Conservation (phyloP, 2,113 vertebrate species). For the Anarhynchus alexandrinus region DNA sequence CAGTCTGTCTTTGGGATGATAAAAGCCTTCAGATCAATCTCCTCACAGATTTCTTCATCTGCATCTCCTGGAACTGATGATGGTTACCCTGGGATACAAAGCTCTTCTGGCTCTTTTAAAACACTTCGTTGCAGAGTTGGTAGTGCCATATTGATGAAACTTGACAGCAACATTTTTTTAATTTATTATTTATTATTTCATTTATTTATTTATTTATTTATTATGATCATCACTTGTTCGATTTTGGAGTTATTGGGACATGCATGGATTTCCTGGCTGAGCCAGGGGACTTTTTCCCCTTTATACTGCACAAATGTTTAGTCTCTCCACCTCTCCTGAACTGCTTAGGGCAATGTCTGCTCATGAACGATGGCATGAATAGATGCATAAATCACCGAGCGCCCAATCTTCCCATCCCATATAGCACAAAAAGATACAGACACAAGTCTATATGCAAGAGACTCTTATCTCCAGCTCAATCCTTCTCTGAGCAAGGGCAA, state of each 20-base stretch:
- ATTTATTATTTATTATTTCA: not conserved
- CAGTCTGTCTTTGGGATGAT: not conserved
- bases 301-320: not conserved
- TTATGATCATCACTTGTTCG: not conserved
- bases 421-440: not conserved
- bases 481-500: not conserved
- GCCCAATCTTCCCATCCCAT: not conserved
- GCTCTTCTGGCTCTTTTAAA: not conserved
- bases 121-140: not conserved
- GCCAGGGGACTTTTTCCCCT: not conserved
- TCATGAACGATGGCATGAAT: not conserved
- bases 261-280: not conserved
- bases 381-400: not conserved
- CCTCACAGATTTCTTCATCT: not conserved
- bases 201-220: not conserved
- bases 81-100: not conserved
- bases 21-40: not conserved
- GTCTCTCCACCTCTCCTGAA: not conserved
- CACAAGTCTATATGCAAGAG: not conserved
- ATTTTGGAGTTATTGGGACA: not conserved
- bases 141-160: not conserved
- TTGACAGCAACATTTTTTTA: not conserved
- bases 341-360: not conserved
- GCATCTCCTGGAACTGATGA: not conserved
- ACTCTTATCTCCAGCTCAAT: not conserved